These are phyloP conservation scores for Nanger granti DNA, from an alignment of 2,113 vertebrate genomes.

Conservation along the genomic window DNA sequence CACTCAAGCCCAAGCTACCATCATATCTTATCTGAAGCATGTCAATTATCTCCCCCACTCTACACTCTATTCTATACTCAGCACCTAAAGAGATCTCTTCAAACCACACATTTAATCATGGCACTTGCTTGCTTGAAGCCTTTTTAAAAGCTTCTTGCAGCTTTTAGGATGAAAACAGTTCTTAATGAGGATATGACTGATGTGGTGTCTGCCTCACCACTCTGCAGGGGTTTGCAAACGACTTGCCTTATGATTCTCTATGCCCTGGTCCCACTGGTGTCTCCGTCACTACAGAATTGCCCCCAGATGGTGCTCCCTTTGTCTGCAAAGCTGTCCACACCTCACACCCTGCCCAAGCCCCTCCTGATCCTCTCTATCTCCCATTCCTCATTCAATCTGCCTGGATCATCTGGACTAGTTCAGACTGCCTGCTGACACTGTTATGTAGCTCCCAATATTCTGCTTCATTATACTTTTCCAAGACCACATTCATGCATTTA, in stretches of 20 bases:
- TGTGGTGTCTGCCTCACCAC: not conserved
- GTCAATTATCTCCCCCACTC: not conserved
- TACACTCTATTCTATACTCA: not conserved
- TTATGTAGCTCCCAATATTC: not conserved
- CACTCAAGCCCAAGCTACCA: not conserved
- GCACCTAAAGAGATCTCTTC: not conserved
- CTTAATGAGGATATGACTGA: not conserved
- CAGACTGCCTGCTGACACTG: not conserved
- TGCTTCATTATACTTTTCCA: not conserved
- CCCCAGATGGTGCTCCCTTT: fast-evolving
- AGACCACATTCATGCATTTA: not conserved
- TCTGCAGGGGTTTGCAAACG: not conserved
- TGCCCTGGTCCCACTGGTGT: not conserved
- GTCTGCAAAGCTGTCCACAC: not conserved
- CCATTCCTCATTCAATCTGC: not conserved
- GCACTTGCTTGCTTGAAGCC: not conserved
- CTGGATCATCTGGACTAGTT: not conserved
- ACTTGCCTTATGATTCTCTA: not conserved
- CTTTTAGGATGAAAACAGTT: not conserved
- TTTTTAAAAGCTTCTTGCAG: not conserved
- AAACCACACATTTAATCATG: not conserved
- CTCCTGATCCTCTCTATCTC: not conserved
- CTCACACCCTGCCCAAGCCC: fast-evolving
- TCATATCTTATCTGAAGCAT: not conserved
- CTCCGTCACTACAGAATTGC: fast-evolving